Conservation (phyloP, 2,888 invertebrate genomes). For the Ectemnius lituratus region DNA sequence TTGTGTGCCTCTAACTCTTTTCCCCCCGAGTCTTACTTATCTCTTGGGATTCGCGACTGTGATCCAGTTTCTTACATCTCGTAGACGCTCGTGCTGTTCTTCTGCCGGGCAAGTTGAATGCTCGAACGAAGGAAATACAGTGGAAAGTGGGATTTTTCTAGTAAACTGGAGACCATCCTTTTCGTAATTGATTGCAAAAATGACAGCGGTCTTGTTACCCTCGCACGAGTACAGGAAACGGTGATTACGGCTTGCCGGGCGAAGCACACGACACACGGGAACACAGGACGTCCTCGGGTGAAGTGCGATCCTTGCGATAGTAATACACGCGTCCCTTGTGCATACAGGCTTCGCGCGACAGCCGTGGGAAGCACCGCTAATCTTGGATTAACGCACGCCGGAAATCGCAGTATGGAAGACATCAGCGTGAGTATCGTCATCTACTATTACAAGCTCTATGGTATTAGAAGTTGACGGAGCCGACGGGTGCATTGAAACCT, state of each 20-base stretch:
- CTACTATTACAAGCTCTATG: too few relatives aligned
- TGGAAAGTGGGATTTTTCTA: too few relatives aligned
- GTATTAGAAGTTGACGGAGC: too few relatives aligned
- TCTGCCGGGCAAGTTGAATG: too few relatives aligned
- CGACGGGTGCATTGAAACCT: too few relatives aligned
- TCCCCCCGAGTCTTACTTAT: neutral
- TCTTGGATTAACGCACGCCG: constrained; percentile 58
- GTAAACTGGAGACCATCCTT: neutral
- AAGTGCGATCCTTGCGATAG: constrained; percentile 38
- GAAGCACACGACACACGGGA: neutral
- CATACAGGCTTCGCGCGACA: constrained; percentile 49
- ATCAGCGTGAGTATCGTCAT: constrained; percentile 70
- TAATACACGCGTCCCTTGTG: constrained; percentile 45
- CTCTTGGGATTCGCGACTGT: neutral
- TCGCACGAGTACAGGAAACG: constrained; percentile 21
- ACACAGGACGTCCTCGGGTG: neutral
- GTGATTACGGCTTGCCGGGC: constrained; percentile 27
- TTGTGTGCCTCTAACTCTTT: neutral
- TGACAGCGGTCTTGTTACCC: constrained; percentile 24
- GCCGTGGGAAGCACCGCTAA: constrained; percentile 56
- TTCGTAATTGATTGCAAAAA: constrained; percentile 8
- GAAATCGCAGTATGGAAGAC: constrained; percentile 73
- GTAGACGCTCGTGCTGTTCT: too few relatives aligned
- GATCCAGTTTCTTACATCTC: too few relatives aligned
- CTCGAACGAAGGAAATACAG: too few relatives aligned